phyloP scores from a whole-genome alignment of 35 echinoderm and acorn worm species.

The Patiria miniata region DNA sequence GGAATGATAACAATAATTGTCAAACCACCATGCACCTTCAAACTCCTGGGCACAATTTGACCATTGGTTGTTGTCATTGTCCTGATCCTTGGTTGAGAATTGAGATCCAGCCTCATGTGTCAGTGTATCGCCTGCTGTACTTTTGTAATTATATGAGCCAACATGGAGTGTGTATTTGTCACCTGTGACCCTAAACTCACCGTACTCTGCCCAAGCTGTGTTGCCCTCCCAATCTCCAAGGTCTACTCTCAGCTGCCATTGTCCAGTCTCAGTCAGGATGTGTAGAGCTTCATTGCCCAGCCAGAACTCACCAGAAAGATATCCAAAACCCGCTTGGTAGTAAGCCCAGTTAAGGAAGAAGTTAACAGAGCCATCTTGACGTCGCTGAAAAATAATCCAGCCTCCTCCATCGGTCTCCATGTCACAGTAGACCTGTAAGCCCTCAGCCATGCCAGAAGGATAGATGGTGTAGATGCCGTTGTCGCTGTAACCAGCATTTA shows the following conservation, averaged over 20 bases:
- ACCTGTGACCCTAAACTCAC: neutral
- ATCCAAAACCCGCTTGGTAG: constrained; percentile 45
- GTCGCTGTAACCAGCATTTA: neutral
- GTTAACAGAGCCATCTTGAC: constrained; percentile 41
- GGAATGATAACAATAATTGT: neutral
- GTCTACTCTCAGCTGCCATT: constrained; percentile 18
- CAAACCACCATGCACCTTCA: neutral
- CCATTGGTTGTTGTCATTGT: neutral
- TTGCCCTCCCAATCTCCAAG: constrained; percentile 24
- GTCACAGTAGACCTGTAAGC: constrained; percentile 43
- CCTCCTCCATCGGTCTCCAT: constrained; percentile 41
- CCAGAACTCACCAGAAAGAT: constrained; percentile 37
- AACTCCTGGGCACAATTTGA: neutral
- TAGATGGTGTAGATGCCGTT: neutral
- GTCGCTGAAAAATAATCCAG: constrained; percentile 48
- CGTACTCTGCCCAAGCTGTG: constrained; percentile 19
- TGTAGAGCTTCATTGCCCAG: constrained; percentile 33
- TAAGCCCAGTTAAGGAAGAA: constrained; percentile 38
- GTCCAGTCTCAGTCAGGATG: constrained; percentile 22
- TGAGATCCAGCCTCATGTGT: neutral
- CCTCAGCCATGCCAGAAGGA: neutral
- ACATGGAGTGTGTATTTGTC: neutral
- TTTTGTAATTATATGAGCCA: neutral
- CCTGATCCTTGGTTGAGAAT: neutral
- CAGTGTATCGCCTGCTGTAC: constrained; percentile 12